Conservation (phyloP, 1,140 invertebrate species). For the Zaprionus taronus region DNA sequence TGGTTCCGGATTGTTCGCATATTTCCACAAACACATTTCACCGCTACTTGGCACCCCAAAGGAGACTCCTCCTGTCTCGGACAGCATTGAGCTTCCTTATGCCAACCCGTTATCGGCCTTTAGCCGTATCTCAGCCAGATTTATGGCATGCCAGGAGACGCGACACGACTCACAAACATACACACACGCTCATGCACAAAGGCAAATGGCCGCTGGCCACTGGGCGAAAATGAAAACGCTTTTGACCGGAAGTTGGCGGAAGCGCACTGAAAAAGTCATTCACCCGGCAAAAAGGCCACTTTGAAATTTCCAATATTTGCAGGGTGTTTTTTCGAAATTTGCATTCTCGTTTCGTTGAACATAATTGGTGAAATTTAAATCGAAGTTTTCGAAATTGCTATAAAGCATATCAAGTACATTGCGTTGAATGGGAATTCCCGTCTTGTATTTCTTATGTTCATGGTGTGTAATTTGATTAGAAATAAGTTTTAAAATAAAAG, state of each 20-base stretch:
- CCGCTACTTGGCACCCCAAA: slow-evolving; percentile 34
- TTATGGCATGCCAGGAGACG: slow-evolving; percentile 70
- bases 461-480: too few species aligned
- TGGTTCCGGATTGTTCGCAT: slow-evolving; percentile 61
- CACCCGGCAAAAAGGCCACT: slow-evolving; percentile 74
- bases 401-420: not conserved
- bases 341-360: not conserved
- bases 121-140: slow-evolving; percentile 45
- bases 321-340: not conserved
- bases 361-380: not conserved
- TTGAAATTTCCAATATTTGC: slow-evolving; percentile 62
- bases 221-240: slow-evolving; percentile 76
- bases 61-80: slow-evolving; percentile 6
- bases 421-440: not conserved
- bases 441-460: too few species aligned
- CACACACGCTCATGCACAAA: slow-evolving; percentile 6
- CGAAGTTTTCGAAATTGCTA: not conserved
- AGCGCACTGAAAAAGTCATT: slow-evolving; percentile 82
- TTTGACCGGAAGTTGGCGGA: slow-evolving; percentile 81
- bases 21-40: slow-evolving; percentile 53
- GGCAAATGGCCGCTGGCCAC: slow-evolving; percentile 33
- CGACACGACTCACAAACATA: slow-evolving; percentile 14
- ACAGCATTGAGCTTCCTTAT: slow-evolving; percentile 47
- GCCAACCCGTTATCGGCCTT: slow-evolving; percentile 19
- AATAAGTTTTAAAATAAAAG: too few species aligned